These are phyloP conservation scores for Phalacrocorax aristotelis DNA, from an alignment of 2,113 vertebrate genomes.

Conservation along the genomic window DNA sequence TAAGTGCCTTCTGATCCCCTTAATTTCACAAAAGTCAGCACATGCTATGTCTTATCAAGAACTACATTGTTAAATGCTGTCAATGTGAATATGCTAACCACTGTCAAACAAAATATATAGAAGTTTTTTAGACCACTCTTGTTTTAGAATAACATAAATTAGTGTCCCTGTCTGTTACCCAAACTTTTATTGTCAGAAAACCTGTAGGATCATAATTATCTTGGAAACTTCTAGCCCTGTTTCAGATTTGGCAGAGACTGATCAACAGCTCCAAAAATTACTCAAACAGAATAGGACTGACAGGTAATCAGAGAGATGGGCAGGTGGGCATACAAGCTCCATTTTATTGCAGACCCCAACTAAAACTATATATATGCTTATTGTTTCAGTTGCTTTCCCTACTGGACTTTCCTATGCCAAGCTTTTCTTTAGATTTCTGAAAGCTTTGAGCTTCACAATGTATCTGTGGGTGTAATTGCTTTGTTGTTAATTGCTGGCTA, in stretches of 20 bases:
- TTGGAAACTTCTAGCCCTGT: neutral
- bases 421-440: neutral
- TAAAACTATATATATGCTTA: neutral
- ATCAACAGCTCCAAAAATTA: neutral
- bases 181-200: neutral
- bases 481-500: neutral
- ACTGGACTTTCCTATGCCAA: neutral
- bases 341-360: neutral
- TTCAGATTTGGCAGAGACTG: neutral
- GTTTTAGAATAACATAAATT: neutral
- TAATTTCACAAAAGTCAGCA: neutral
- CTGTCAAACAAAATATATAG: neutral
- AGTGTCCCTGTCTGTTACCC: neutral
- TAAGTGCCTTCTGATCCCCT: neutral
- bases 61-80: neutral
- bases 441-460: neutral
- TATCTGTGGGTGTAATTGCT: neutral
- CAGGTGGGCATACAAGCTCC: neutral
- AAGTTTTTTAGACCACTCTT: neutral
- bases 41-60: neutral
- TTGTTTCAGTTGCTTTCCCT: neutral
- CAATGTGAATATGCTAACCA: neutral
- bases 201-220: neutral
- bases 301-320: neutral
- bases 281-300: neutral